These are phyloP conservation scores for Pollenia angustigena DNA, from an alignment of 2,888 invertebrate genomes.

Conservation along the genomic window DNA sequence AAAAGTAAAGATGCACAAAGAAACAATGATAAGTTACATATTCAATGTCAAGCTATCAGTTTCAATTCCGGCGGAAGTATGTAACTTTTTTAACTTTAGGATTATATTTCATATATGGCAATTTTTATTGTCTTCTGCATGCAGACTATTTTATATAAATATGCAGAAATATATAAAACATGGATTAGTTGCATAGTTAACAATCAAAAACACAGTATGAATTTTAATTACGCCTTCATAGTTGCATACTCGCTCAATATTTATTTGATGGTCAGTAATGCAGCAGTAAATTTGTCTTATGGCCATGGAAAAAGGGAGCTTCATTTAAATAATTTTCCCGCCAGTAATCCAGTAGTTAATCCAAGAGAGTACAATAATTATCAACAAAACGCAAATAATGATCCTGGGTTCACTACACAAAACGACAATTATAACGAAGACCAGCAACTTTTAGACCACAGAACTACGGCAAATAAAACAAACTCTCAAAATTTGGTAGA, in stretches of 20 bases:
- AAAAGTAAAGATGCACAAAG: not conserved
- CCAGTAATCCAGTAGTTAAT: not conserved
- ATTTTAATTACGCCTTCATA: constrained; percentile 38
- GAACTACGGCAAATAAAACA: constrained; percentile 3
- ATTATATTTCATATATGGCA: constrained; percentile 23
- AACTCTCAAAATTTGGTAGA: constrained; percentile 44
- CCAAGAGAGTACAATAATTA: constrained; percentile 28
- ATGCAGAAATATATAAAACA: constrained; percentile 11
- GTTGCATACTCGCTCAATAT: constrained; percentile 27
- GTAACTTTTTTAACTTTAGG: constrained; percentile 19
- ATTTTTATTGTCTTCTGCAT: not conserved
- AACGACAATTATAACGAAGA: constrained; percentile 27
- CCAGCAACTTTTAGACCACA: not conserved
- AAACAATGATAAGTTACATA: constrained; percentile 14
- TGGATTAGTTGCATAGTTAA: constrained; percentile 51
- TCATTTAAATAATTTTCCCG: constrained; percentile 46
- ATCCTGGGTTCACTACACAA: constrained; percentile 61
- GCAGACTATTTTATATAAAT: constrained; percentile 53
- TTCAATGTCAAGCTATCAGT: constrained; percentile 54
- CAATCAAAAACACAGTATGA: constrained; percentile 51
- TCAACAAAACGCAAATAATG: constrained; percentile 48
- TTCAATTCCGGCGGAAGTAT: constrained; percentile 72
- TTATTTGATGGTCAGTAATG: not conserved
- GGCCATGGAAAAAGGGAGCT: constrained; percentile 65
- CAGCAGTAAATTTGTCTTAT: constrained; percentile 25